Percentiles rank a stretch among this genome's conserved stretches.
Conservation (phyloP, 2,888 invertebrate genomes). For the Dastarcus helophoroides region DNA sequence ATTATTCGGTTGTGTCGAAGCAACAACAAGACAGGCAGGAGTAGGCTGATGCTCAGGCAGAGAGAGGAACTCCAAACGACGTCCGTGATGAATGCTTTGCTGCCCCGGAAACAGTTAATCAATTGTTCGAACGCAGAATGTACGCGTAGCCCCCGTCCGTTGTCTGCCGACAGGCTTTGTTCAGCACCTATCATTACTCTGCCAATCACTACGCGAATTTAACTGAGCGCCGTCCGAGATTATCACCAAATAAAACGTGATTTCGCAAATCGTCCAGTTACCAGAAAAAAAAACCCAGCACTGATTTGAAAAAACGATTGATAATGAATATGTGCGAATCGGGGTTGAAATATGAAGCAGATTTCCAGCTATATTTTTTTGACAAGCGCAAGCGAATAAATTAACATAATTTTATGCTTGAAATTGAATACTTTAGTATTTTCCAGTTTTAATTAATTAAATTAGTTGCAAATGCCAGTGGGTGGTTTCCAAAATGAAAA, state of each 20-base stretch:
- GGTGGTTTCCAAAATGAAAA: too few relatives aligned
- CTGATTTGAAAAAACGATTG: too few relatives aligned
- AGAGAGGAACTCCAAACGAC: constrained; percentile 15
- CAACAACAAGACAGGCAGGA: constrained; percentile 1
- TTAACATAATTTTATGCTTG: too few relatives aligned
- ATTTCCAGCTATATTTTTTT: too few relatives aligned
- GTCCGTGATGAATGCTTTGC: constrained; percentile 34
- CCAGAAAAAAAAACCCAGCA: too few relatives aligned
- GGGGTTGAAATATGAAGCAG: too few relatives aligned
- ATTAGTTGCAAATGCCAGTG: too few relatives aligned
- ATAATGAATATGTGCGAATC: too few relatives aligned
- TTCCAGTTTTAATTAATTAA: too few relatives aligned
- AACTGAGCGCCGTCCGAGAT: constrained; percentile 15
- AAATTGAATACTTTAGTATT: too few relatives aligned
- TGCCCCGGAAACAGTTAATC: constrained; percentile 37
- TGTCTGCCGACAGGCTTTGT: constrained; percentile 35
- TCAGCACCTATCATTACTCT: constrained; percentile 36
- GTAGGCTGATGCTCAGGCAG: too few relatives aligned
- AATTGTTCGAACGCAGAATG: constrained; percentile 30
- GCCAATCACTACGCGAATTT: constrained; percentile 28
- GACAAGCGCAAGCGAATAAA: too few relatives aligned
- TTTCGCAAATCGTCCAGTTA: neutral
- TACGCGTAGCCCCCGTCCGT: constrained; percentile 26
- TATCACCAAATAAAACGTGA: constrained; percentile 16
- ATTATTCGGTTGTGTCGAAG: neutral